Evolutionary conservation across 1,140 invertebrate species (phyloP).

Genomic region (Spodoptera litura): DNA sequence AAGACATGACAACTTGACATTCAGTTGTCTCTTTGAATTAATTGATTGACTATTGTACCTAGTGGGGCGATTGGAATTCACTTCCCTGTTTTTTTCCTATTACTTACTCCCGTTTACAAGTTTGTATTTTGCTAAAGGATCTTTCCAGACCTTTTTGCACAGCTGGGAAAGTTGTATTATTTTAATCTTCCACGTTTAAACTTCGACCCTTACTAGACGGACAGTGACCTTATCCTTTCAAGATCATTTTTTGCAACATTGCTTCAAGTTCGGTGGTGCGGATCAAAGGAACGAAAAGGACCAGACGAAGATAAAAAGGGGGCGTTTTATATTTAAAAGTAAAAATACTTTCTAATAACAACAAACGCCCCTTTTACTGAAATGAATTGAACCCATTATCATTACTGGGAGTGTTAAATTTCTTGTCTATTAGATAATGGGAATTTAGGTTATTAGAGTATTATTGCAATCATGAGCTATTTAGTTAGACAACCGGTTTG

Average conservation of each 20-base stretch:
- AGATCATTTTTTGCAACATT: background rate
- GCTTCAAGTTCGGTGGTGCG: background rate
- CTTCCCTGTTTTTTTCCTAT: background rate
- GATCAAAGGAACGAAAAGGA: background rate
- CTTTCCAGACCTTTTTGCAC: no score
- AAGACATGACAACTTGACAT: background rate
- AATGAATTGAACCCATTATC: background rate
- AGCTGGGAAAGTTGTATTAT: background rate
- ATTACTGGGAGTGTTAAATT: conserved; percentile 31
- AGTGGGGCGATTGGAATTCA: background rate
- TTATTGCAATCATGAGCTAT: conserved; percentile 15
- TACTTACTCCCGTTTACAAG: background rate
- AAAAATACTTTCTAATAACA: background rate
- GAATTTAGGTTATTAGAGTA: conserved; percentile 27
- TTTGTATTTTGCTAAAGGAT: no score
- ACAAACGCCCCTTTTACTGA: background rate
- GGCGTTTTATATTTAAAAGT: background rate
- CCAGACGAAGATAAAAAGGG: background rate
- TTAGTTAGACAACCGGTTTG: conserved; percentile 14
- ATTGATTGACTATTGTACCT: background rate
- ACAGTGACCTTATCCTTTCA: conserved; percentile 14
- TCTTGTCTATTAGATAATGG: conserved; percentile 21
- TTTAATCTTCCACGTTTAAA: background rate
- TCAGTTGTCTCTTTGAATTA: conserved; percentile 25
- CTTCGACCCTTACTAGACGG: background rate